A percentile compares a stretch with the other conserved stretches of the same genome.
Evolutionary conservation across 2,113 vertebrate species (phyloP).

Genomic region (Heloderma charlesbogerti): DNA sequence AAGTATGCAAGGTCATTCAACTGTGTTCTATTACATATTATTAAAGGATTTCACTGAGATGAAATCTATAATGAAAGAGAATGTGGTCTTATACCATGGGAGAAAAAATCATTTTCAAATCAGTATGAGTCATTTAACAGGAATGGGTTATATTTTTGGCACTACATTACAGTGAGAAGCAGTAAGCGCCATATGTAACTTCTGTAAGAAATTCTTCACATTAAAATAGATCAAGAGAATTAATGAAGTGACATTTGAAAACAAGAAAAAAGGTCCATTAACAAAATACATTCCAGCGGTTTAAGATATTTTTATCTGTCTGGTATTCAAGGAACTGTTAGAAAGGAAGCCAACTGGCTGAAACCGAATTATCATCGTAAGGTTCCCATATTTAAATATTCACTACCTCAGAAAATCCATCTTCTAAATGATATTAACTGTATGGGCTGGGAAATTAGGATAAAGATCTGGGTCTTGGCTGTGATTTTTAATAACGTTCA

Average conservation of each 20-base stretch:
- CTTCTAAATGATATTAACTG: slow-evolving; percentile 41
- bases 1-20: background rate
- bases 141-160: slow-evolving; percentile 19
- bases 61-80: slow-evolving; percentile 6
- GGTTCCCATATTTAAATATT: slow-evolving; percentile 54
- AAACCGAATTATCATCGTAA: slow-evolving; percentile 47
- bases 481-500: slow-evolving; percentile 16
- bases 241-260: slow-evolving; percentile 34
- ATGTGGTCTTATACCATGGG: background rate
- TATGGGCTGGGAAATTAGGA: slow-evolving; percentile 17
- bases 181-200: background rate
- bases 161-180: slow-evolving; percentile 5
- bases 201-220: background rate
- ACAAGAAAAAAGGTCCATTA: slow-evolving; percentile 21
- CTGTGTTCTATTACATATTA: background rate
- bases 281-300: slow-evolving; percentile 23
- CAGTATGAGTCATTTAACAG: slow-evolving; percentile 16
- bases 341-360: slow-evolving; percentile 35
- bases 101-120: background rate
- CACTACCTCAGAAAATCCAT: slow-evolving; percentile 41
- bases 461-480: background rate
- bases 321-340: slow-evolving; percentile 35
- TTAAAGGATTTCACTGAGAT: background rate
- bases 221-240: slow-evolving; percentile 8
- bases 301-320: slow-evolving; percentile 39